Base-by-base conservation (phyloP, 2,797 vertebrate genomes). In the Cynodonichthys magdalenae region DNA sequence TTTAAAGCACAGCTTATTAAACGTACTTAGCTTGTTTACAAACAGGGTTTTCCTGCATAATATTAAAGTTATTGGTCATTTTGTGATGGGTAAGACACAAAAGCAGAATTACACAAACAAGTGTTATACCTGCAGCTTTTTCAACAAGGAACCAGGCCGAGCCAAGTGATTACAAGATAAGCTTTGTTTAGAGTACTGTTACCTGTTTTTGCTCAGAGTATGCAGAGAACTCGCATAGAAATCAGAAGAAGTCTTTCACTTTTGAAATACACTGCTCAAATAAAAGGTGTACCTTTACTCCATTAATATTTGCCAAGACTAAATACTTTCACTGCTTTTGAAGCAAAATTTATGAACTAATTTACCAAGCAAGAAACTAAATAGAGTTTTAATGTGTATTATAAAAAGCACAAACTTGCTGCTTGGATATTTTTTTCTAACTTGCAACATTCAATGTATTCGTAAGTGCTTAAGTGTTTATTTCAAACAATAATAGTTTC, bases 41-140 rank as follows among this genome's bases (percentile, higher is more conserved):
- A 71, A 61, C 29, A 55, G 20, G 59, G 46, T 60, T 70, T 79
- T 73, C 24, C 36, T 49, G 18, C 36, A 48, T 63, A 64, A 20
- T 12, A 20, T 9, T 12, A 1, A 19, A 5, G 11, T 48, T 12
- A 12, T 11, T 8, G 46, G 3, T 3, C 45, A 19, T 74, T 59
- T 59, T 80, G 59, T 49, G 11, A 59, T 58, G 51, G 50, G 50
- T 14, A 39, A 41, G 47, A 53, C 66, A 63, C 44, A 28, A 68
- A 69, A 65, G 53, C 52, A 69, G 69, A 46, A 73, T n/a, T 24
- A 42, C 14, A 47, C 36, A n/a, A 34, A 68, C 36, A 36, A 39
- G 8, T 15, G 45, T 27, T 2, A 42, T 41, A 62, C 53, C 29
- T 53, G 17, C 15, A 36, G 47, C 39, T 66, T 10, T 4, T 12